A percentile compares a stretch with the other conserved stretches of the same genome.
Evolutionary conservation across 2,888 invertebrate genomes (phyloP).

Genomic region (Pachydiplax longipennis): DNA sequence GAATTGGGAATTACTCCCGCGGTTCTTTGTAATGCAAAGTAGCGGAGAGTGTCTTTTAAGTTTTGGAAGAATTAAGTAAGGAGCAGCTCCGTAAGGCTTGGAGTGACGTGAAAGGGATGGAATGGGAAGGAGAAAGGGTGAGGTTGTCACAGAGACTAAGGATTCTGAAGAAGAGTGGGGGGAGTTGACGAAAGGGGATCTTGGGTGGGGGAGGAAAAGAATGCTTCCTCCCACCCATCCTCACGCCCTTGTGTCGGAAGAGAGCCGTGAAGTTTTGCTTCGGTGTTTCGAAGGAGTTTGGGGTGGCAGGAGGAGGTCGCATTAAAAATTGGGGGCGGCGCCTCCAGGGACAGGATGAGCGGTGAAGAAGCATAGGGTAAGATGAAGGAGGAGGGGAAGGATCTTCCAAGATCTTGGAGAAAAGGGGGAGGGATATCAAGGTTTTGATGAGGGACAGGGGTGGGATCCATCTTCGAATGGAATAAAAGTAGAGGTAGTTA

Average conservation of each 20-base stretch:
- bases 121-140: neutral
- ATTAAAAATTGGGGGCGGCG: slow-evolving; percentile 36
- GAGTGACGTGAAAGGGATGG: neutral
- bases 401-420: neutral
- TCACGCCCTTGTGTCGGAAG: slow-evolving; percentile 42
- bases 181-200: slow-evolving; percentile 12
- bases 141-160: slow-evolving; percentile 31
- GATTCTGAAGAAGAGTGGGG: neutral
- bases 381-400: neutral
- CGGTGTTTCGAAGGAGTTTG: slow-evolving; percentile 41
- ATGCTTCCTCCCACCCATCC: neutral
- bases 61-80: slow-evolving; percentile 45
- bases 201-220: neutral
- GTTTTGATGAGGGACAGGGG: neutral
- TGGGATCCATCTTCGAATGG: neutral
- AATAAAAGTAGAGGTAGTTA: slow-evolving; percentile 33
- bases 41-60: slow-evolving; percentile 45
- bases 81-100: slow-evolving; percentile 5
- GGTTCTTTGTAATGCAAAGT: slow-evolving; percentile 44
- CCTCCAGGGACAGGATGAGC: slow-evolving; percentile 36
- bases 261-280: slow-evolving; percentile 45
- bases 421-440: neutral
- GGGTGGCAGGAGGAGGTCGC: neutral
- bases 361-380: slow-evolving; percentile 29
- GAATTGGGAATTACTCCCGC: slow-evolving; percentile 43